A percentile compares a stretch with the other conserved stretches of the same genome.
These are phyloP conservation scores for Falco columbarius DNA, from an alignment of 2,797 vertebrate species.

Conservation along the genomic window DNA sequence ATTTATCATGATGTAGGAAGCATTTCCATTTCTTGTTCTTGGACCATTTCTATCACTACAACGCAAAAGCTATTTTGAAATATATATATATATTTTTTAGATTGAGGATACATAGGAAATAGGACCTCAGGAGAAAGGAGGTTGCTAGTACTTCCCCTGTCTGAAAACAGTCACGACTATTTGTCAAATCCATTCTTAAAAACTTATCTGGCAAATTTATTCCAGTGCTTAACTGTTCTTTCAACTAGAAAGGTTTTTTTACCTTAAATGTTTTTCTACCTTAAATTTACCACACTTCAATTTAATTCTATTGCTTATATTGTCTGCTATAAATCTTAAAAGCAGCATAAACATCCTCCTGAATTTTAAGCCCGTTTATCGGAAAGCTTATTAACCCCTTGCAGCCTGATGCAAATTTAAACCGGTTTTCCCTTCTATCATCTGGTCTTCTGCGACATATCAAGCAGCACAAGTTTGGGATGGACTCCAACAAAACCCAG, in stretches of 20 bases:
- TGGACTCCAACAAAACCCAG: neutral
- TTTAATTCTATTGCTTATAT: neutral
- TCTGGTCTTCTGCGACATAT: neutral
- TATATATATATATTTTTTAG: neutral
- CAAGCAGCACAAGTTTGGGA: accelerated
- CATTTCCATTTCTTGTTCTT: neutral
- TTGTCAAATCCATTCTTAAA: neutral
- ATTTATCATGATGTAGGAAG: neutral
- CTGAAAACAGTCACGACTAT: neutral
- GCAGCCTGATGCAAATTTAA: neutral
- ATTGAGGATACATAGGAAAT: neutral
- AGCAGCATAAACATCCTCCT: neutral
- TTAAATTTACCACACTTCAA: neutral
- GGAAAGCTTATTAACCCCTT: neutral
- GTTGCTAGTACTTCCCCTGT: neutral
- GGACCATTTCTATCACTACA: neutral
- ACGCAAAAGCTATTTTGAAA: neutral
- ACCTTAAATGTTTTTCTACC: neutral
- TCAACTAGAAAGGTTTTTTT: neutral
- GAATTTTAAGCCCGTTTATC: neutral
- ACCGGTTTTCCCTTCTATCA: neutral
- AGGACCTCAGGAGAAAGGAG: neutral
- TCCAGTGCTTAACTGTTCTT: neutral
- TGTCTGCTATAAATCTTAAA: constrained; percentile 6
- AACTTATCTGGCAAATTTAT: neutral